Percentiles rank a stretch among this genome's conserved stretches.
phyloP scores from a whole-genome alignment of 2,797 vertebrate species.

The Anabas testudineus region DNA sequence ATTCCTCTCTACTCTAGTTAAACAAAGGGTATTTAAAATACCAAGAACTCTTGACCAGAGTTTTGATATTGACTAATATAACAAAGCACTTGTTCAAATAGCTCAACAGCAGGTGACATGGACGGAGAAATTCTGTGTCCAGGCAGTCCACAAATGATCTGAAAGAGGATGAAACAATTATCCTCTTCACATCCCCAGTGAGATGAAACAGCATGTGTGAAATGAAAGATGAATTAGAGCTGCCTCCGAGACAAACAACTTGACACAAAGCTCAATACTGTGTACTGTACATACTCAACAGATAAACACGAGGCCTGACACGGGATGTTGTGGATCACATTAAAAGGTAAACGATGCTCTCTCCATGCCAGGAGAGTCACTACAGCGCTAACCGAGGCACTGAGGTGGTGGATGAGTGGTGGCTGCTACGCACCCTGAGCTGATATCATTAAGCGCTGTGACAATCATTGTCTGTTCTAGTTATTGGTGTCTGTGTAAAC shows the following conservation, averaged over 20 bases:
- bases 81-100: conserved; percentile 17
- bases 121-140: conserved; percentile 17
- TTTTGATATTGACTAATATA: conserved; percentile 13
- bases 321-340: conserved; percentile 58
- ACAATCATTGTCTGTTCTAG: conserved; percentile 54
- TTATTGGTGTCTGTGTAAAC: conserved; percentile 40
- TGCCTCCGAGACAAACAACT: conserved; percentile 35
- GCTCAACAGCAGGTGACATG: conserved; percentile 1
- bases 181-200: conserved; percentile 30
- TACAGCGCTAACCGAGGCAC: background rate
- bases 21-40: conserved; percentile 22
- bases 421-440: conserved; percentile 5
- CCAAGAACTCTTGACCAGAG: background rate
- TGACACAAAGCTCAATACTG: conserved; percentile 43
- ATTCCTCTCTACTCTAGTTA: conserved; percentile 13
- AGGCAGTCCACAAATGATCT: conserved; percentile 19
- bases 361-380: conserved; percentile 11
- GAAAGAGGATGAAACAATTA: conserved; percentile 31
- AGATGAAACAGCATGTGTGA: conserved; percentile 37
- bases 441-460: conserved; percentile 29
- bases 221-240: conserved; percentile 63
- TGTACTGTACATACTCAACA: conserved; percentile 65
- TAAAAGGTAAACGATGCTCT: conserved; percentile 59
- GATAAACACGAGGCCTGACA: conserved; percentile 58
- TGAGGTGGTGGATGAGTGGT: background rate